Percentiles rank a stretch among this genome's conserved stretches.
Evolutionary conservation across 1,140 invertebrate genomes (phyloP).

Genomic region (Pseudomyrmex dendroicus): DNA sequence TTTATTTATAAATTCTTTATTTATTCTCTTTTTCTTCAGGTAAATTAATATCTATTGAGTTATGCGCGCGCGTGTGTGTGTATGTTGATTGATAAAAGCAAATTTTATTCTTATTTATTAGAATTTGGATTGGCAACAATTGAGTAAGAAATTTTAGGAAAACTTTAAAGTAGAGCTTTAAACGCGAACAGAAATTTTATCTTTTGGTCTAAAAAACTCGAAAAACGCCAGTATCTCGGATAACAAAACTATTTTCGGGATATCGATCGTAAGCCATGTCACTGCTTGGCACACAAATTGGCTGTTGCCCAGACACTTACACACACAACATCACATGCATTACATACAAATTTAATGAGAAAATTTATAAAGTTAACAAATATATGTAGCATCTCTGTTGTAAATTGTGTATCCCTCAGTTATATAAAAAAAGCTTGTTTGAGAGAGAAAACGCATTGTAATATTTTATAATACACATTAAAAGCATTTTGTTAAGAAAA

Average conservation of each 20-base stretch:
- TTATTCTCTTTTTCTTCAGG: background rate
- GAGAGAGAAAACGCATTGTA: background rate
- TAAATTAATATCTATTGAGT: slow-evolving; percentile 18
- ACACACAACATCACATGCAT: slow-evolving; percentile 16
- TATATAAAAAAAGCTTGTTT: background rate
- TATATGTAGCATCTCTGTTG: background rate
- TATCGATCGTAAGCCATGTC: slow-evolving; percentile 70
- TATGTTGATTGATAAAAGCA: slow-evolving; percentile 4
- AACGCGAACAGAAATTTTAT: slow-evolving; percentile 18
- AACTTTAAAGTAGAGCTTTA: background rate
- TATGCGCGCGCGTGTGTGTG: too few relatives aligned
- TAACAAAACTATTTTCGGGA: slow-evolving; percentile 72
- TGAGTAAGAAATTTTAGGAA: background rate
- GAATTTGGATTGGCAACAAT: background rate
- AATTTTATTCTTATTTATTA: background rate
- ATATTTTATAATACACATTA: too few relatives aligned
- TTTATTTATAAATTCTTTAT: background rate
- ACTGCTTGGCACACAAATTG: slow-evolving; percentile 48
- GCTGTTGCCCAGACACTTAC: slow-evolving; percentile 58
- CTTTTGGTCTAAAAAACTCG: slow-evolving; percentile 6
- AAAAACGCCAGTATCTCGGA: slow-evolving; percentile 53
- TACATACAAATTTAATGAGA: slow-evolving; percentile 39
- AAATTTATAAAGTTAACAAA: slow-evolving; percentile 35
- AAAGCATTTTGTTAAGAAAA: too few relatives aligned
- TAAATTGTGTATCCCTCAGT: background rate